Conservation (phyloP, 2,888 invertebrate species). For the Drosophila eohydei region DNA sequence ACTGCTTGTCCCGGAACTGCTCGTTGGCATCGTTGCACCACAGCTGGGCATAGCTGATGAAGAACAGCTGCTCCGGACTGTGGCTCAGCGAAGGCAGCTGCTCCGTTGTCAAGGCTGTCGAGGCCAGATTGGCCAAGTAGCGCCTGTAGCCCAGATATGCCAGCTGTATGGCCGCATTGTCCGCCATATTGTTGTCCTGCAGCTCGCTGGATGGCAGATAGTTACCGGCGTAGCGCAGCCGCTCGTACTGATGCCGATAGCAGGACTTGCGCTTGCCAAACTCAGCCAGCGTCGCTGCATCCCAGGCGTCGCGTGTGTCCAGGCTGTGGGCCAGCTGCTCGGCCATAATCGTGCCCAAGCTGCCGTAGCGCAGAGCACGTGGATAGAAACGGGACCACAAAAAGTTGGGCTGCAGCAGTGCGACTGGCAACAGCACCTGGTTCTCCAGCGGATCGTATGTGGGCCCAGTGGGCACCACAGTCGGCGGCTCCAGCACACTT, state of each 20-base stretch:
- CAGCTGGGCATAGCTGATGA: conserved; percentile 80
- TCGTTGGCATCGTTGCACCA: conserved; percentile 77
- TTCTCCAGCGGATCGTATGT: conserved; percentile 63
- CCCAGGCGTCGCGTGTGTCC: conserved; percentile 76
- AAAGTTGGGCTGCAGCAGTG: conserved; percentile 79
- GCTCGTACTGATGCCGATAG: conserved; percentile 79
- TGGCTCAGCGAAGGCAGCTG: conserved; percentile 71
- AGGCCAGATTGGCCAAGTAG: conserved; percentile 57
- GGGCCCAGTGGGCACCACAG: conserved; percentile 40
- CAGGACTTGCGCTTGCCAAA: conserved; percentile 73
- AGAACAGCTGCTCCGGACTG: conserved; percentile 79
- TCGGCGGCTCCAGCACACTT: conserved; percentile 19
- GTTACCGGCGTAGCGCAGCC: conserved; percentile 68
- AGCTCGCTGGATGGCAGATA: conserved; percentile 71
- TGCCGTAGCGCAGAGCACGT: conserved; percentile 77
- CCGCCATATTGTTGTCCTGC: conserved; percentile 82
- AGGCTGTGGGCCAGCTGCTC: conserved; percentile 80
- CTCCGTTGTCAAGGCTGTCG: conserved; percentile 58
- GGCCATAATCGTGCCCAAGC: conserved; percentile 78
- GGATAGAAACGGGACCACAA: conserved; percentile 81
- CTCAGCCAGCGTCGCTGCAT: conserved; percentile 58
- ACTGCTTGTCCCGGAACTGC: conserved; percentile 74
- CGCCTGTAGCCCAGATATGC: conserved; percentile 76
- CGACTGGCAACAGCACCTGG: conserved; percentile 70
- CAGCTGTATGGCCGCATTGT: conserved; percentile 82